Base-by-base conservation (phyloP, 2,113 vertebrate species). In the Takifugu flavidus region DNA sequence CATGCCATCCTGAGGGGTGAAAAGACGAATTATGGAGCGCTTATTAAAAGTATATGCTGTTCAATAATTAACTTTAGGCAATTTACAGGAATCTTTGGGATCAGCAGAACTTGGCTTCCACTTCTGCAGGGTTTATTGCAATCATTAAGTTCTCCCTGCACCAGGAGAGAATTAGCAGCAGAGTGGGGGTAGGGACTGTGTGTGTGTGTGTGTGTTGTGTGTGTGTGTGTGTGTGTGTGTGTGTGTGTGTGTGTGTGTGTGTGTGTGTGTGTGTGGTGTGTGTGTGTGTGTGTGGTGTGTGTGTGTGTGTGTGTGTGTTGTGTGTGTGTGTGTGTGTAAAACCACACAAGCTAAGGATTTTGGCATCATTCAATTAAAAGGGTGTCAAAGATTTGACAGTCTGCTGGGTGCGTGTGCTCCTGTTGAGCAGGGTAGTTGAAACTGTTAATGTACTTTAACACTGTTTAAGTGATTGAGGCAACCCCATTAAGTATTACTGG, bases 41-140 rank as follows among this genome's bases (percentile, higher is more conserved):
- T 90, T 91, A 91, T 90, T 90, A 91, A 90, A 91, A 78, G 88
- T 88, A 87, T 82, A 82, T 83, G 62, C 79, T 60, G 70, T 84
- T 76, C 81, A 91, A 91, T 91, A 91, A 92, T 92, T 90, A 91
- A 91, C 88, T 89, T 20, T 27, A 84, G 78, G 88, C 88, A 89
- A 89, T 91, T 91, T 91, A 61, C 82, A 60, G 79, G 79, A 90
- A 91, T 90, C 82, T 89, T 82, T 75, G 73, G 67, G 72, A 91
- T 91, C 91, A 91, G 90, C 90, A 90, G 74, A 90, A 91, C 75
- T 82, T 86, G 83, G 29, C 84, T 86, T 87, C 59, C 62, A 87
- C 83, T 88, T 91, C 88, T 86, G 88, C 87, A 85, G 84, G 71
- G 80, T 84, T 86, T 86, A 89, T 90, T 86, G 80, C 87, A 88